Percentiles rank a stretch among this genome's conserved stretches.
These are phyloP conservation scores for Sebastes schlegelii DNA, from an alignment of 2,113 vertebrate species.

Conservation along the genomic window DNA sequence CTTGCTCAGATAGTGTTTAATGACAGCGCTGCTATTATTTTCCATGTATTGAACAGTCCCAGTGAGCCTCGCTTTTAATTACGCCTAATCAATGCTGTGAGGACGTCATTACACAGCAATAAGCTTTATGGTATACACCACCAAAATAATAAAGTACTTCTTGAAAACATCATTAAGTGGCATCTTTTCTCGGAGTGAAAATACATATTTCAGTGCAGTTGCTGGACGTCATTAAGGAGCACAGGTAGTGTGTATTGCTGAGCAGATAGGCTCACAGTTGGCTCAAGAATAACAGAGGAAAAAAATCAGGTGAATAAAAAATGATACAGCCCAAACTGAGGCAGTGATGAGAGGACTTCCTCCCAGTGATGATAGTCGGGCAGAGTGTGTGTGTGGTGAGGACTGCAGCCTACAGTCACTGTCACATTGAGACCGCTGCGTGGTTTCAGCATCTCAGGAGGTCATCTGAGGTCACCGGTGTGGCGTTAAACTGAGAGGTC, in stretches of 20 bases:
- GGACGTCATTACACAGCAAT: constrained; percentile 63
- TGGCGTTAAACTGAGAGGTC: constrained; percentile 41
- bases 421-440: constrained; percentile 26
- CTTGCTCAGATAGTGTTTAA: constrained; percentile 57
- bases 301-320: not conserved
- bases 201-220: not conserved
- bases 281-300: constrained; percentile 2
- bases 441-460: constrained; percentile 36
- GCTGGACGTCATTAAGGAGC: not conserved
- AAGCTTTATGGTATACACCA: constrained; percentile 31
- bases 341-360: constrained; percentile 17
- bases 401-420: constrained; percentile 17
- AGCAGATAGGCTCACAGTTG: not conserved
- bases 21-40: constrained; percentile 61
- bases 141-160: constrained; percentile 24
- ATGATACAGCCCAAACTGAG: not conserved
- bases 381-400: constrained; percentile 20
- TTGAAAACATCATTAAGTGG: constrained; percentile 24
- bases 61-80: constrained; percentile 75
- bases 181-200: constrained; percentile 4
- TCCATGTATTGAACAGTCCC: constrained; percentile 78
- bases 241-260: not conserved
- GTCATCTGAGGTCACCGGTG: constrained; percentile 48
- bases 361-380: constrained; percentile 14
- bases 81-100: constrained; percentile 73